phyloP scores from a whole-genome alignment of 2,888 invertebrate genomes.

The Neria commutata region DNA sequence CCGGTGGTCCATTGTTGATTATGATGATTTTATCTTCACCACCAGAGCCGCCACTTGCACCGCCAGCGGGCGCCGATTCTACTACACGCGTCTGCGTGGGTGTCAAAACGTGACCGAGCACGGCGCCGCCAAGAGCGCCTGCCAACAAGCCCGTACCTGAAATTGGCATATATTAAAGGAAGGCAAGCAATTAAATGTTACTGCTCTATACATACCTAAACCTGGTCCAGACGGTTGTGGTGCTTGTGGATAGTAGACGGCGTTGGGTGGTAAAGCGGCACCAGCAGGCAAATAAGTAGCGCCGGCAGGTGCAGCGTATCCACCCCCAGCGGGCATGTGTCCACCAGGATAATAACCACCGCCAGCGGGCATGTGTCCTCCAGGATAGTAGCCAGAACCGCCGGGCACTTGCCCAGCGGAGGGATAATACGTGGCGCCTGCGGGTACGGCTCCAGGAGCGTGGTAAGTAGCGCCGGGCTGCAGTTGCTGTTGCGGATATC shows the following conservation, averaged over 20 bases:
- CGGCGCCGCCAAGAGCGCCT: constrained; percentile 57
- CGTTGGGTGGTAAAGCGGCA: constrained; percentile 47
- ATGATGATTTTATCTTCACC: constrained; percentile 57
- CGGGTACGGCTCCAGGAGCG: constrained; percentile 37
- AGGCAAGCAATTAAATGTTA: not conserved
- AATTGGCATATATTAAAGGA: constrained; percentile 8
- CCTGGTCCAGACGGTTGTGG: constrained; percentile 58
- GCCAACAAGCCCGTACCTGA: constrained; percentile 56
- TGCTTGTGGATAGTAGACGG: constrained; percentile 45
- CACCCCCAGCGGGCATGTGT: constrained; percentile 12
- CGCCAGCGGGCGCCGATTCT: constrained; percentile 40
- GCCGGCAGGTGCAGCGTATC: constrained; percentile 22
- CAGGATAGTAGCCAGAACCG: constrained; percentile 27
- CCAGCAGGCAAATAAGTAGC: constrained; percentile 47
- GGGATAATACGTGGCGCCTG: constrained; percentile 44
- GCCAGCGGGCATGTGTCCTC: constrained; percentile 31
- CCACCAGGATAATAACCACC: constrained; percentile 38
- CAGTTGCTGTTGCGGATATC: constrained; percentile 38
- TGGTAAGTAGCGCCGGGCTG: constrained; percentile 41
- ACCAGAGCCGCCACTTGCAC: constrained; percentile 40
- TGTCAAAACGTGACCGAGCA: constrained; percentile 56
- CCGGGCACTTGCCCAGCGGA: constrained; percentile 34
- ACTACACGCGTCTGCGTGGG: constrained; percentile 47
- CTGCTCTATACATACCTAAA: constrained; percentile 47
- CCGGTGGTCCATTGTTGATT: constrained; percentile 55